Conservation (phyloP, 2,888 invertebrate genomes). For the Conus canariensis region DNA sequence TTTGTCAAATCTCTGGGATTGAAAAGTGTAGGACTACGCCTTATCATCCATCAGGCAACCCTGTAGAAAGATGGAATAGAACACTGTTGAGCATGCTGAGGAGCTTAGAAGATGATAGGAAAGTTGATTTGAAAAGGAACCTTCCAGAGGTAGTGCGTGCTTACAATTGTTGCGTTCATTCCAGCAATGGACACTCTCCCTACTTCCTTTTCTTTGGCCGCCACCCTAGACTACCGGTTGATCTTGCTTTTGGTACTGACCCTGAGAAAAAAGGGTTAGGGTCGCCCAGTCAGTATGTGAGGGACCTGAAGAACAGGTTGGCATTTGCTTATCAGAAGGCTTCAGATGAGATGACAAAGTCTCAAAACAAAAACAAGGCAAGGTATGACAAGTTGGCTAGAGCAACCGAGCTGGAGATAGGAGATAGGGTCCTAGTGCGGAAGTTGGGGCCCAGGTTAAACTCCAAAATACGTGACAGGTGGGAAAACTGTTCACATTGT, state of each 20-base stretch:
- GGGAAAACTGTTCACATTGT: background rate
- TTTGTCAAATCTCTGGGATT: background rate
- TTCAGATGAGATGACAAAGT: background rate
- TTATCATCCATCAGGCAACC: background rate
- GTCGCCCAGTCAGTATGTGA: background rate
- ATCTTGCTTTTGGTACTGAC: background rate
- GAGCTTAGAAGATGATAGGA: background rate
- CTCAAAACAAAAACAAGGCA: background rate
- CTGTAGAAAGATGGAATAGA: background rate
- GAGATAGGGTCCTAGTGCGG: background rate
- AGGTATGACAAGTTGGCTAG: background rate
- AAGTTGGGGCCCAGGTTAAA: background rate
- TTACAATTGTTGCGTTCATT: background rate
- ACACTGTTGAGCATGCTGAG: constrained; percentile 4
- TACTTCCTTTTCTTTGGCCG: constrained; percentile 19
- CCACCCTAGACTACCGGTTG: constrained; percentile 15
- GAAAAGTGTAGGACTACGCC: background rate
- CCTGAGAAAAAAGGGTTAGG: background rate
- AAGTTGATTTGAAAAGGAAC: background rate
- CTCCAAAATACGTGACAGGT: constrained; percentile 7
- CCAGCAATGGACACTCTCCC: background rate
- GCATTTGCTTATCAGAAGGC: background rate
- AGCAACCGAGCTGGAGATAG: background rate
- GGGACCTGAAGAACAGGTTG: background rate
- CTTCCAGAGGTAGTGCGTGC: background rate